A percentile compares a stretch with the other conserved stretches of the same genome.
Evolutionary conservation across 2,888 invertebrate genomes (phyloP).

Genomic region (Stenichneumon culpator): DNA sequence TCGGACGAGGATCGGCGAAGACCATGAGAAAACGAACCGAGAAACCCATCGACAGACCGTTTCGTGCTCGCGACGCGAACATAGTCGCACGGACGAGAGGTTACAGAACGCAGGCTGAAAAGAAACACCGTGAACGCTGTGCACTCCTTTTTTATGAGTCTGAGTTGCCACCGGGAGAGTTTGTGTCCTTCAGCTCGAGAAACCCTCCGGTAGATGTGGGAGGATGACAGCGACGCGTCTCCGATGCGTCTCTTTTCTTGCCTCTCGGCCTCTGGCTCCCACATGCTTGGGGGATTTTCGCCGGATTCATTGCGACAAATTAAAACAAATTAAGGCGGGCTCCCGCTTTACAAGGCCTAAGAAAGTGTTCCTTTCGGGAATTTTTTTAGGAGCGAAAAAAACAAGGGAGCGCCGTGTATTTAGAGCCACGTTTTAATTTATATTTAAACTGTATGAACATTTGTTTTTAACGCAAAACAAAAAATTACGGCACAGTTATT

Average conservation of each 20-base stretch:
- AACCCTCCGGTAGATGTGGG: conserved; percentile 31
- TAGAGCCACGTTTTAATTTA: no score
- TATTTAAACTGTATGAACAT: no score
- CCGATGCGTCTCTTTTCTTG: conserved; percentile 1
- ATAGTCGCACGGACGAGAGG: conserved; percentile 8
- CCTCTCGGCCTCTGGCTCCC: conserved; percentile 42
- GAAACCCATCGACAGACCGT: conserved; percentile 13
- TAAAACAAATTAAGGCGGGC: conserved; percentile 25
- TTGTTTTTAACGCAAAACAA: no score
- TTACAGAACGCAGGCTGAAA: neutral
- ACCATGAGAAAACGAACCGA: conserved; percentile 6
- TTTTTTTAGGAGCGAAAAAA: no score
- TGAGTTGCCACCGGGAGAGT: conserved; percentile 1
- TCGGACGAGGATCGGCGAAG: neutral
- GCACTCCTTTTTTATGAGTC: conserved; percentile 13
- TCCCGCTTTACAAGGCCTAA: no score
- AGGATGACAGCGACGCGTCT: conserved; percentile 26
- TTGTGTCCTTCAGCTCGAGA: neutral
- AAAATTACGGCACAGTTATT: no score
- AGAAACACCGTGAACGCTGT: neutral
- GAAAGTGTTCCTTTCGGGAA: no score
- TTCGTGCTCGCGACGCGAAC: conserved; percentile 10
- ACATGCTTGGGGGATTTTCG: conserved; percentile 61
- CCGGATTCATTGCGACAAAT: conserved; percentile 64
- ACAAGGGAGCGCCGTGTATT: no score